Percentiles rank a stretch among this genome's conserved stretches.
Conservation (phyloP, 2,113 vertebrate genomes). For the Saccopteryx leptura region DNA sequence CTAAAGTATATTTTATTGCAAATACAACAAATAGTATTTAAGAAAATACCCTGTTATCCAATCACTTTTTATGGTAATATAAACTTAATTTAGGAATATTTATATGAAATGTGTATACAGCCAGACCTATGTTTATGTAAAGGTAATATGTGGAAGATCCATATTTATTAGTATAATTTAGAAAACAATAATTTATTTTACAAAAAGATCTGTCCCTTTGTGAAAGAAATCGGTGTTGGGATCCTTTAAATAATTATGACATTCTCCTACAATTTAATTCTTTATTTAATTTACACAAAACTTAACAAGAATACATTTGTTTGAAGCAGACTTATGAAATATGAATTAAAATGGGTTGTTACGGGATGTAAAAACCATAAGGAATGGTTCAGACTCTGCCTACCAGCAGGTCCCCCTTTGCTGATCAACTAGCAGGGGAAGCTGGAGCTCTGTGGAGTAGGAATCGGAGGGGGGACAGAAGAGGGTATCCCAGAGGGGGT, state of each 20-base stretch:
- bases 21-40: not conserved
- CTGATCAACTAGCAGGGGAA: not conserved
- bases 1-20: not conserved
- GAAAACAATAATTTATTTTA: slow-evolving; percentile 55
- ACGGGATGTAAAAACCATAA: not conserved
- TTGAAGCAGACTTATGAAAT: not conserved
- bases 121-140: not conserved
- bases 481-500: not conserved
- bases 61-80: not conserved
- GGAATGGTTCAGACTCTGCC: not conserved
- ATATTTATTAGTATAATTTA: slow-evolving; percentile 24
- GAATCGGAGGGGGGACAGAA: not conserved
- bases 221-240: slow-evolving; percentile 1
- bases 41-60: not conserved
- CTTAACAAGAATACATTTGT: not conserved
- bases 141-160: not conserved
- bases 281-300: slow-evolving; percentile 50
- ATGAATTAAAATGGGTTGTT: not conserved
- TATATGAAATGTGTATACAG: slow-evolving; percentile 12
- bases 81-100: slow-evolving; percentile 49
- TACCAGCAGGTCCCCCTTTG: not conserved
- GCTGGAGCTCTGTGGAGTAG: not conserved
- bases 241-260: not conserved
- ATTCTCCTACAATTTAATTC: not conserved
- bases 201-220: slow-evolving; percentile 35